Base-by-base conservation (phyloP, 2,888 invertebrate species). In the Thelaira solivaga region DNA sequence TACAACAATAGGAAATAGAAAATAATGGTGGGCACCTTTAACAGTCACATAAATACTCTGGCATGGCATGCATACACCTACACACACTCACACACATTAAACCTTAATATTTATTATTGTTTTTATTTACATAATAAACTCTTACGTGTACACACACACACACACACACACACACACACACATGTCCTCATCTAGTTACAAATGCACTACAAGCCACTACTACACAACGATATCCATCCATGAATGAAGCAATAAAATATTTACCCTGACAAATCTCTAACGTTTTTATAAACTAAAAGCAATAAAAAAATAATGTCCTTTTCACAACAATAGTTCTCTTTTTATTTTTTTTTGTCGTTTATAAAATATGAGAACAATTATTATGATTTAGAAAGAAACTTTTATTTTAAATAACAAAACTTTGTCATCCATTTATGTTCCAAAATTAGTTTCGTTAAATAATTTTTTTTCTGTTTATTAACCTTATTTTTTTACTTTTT, bases 41-140 rank as follows among this genome's bases (percentile, higher is more conserved):
- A 45, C 18, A 45, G 24, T 26, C 26, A 10, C 13, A 7, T 49
- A 26, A 45, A 47, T 16, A 68, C 4, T 18, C 2, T 47, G 10
- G 16, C 11, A 10, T n/a, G n/a, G 13, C 22, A 47, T 3, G 57
- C 2, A 29, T 10, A 51, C 31, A 29, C 5, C 31, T 34, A 22
- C 36, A 29, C 26, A 13, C 26, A 39, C 2, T 5, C 49, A 4
- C 20, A 22, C 39, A 22, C 47, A 36, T 31, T 16, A 13, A 43
- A n/a, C 39, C 47, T 47, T 39, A 53, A 72, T 22, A 22, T 64
- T 64, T 71, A 53, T 43, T 59, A 36, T 61, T 71, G 61, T 53
- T 61, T 36, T 69, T 62, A 20, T 62, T 62, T 55, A 31, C 16
- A 29, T 51, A 53, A 53, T 36, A 67, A 55, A 36, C 43, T 22